phyloP scores from a whole-genome alignment of 2,888 invertebrate genomes.

The Cheilosia vernalis region DNA sequence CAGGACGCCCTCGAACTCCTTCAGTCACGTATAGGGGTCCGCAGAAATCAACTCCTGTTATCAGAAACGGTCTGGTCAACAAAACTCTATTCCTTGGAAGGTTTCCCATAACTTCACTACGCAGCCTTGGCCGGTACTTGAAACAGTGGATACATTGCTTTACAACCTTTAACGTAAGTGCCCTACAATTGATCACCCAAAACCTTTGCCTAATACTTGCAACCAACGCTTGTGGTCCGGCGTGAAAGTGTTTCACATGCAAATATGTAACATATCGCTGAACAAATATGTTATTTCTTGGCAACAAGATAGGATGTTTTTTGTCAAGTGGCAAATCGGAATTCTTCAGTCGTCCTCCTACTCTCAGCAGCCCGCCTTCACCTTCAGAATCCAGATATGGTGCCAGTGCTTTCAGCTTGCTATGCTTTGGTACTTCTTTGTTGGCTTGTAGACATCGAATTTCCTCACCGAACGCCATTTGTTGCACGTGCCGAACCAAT shows the following conservation, averaged over 20 bases:
- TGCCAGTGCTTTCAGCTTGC: background rate
- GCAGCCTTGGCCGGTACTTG: background rate
- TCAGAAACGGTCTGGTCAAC: no score
- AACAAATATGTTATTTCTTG: background rate
- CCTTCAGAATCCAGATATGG: background rate
- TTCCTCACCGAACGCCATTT: background rate
- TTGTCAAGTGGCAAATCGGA: background rate
- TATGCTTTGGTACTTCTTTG: background rate
- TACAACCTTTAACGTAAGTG: no score
- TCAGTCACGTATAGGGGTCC: no score
- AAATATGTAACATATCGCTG: background rate
- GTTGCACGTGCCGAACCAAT: background rate
- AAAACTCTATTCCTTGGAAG: background rate
- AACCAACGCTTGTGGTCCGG: constrained; percentile 3
- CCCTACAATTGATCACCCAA: background rate
- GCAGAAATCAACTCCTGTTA: no score
- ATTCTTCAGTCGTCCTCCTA: background rate
- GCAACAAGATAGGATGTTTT: background rate
- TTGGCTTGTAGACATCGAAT: background rate
- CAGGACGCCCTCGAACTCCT: no score
- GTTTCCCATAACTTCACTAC: background rate
- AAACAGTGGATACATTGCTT: background rate
- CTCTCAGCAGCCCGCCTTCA: background rate
- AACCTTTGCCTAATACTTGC: background rate
- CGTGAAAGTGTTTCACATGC: background rate